phyloP scores from a whole-genome alignment of 1,140 invertebrate species.

The Ceratosolen solmsi region DNA sequence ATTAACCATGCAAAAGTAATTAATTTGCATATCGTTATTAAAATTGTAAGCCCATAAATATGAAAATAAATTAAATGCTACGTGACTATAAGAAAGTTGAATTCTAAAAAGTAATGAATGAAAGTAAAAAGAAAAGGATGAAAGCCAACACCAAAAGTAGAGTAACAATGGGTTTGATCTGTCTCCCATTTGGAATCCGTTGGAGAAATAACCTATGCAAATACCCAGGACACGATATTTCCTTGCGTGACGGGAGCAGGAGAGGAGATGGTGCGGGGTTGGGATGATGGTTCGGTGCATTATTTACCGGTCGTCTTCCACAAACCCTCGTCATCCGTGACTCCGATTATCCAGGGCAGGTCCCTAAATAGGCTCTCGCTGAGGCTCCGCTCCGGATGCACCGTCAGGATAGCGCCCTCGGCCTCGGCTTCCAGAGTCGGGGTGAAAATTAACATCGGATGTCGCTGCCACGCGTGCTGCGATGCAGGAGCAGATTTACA shows the following conservation, averaged over 20 bases:
- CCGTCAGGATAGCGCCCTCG: slow-evolving; percentile 62
- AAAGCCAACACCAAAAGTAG: too few relatives aligned
- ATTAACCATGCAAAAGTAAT: too few relatives aligned
- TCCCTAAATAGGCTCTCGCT: slow-evolving; percentile 59
- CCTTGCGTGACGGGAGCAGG: too few relatives aligned
- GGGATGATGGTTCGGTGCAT: not conserved
- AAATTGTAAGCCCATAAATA: too few relatives aligned
- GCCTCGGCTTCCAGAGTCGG: slow-evolving; percentile 64
- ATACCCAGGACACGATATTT: not conserved
- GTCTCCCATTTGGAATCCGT: not conserved
- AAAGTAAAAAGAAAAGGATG: too few relatives aligned
- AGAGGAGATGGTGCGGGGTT: not conserved
- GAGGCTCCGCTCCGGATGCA: slow-evolving; percentile 57
- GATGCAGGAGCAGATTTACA: slow-evolving; percentile 8
- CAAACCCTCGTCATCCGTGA: slow-evolving; percentile 63
- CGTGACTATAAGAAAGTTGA: too few relatives aligned
- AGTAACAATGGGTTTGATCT: not conserved
- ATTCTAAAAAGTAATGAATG: too few relatives aligned
- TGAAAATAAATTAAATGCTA: too few relatives aligned
- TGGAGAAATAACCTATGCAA: not conserved
- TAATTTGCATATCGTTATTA: too few relatives aligned
- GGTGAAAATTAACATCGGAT: slow-evolving; percentile 54
- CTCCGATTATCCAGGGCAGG: slow-evolving; percentile 65
- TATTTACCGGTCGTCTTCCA: slow-evolving; percentile 56
- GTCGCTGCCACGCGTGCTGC: slow-evolving; percentile 47